Base-by-base conservation (phyloP, 2,797 vertebrate species). In the Hemibagrus guttatus region DNA sequence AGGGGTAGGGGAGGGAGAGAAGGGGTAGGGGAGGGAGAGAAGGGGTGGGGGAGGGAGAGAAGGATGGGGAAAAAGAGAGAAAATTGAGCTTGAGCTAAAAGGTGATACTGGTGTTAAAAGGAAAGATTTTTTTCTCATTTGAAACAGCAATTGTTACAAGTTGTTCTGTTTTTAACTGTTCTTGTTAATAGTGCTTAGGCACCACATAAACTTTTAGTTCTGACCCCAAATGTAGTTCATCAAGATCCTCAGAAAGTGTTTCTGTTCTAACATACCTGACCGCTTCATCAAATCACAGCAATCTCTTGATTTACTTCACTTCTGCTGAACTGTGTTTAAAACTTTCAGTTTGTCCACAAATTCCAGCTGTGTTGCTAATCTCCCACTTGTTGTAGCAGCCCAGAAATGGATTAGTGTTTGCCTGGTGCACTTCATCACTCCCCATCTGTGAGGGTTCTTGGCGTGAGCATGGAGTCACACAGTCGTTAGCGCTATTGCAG, bases 391-490 rank as follows among this genome's bases (percentile, higher is more conserved):
- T 80, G 66, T 19, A 72, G n/a, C n/a, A 80, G 26, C 66, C 31
- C 31, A 13, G 23, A 86, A 83, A 83, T 42, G 58, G 46, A 82
- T 28, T 12, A 42, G 26, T 35, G 35, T 76, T 56, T 52, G 35
- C 68, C 58, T 2, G 13, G 69, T 87, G 35, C 58, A 75, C 83
- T 81, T 78, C 63, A 56, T 78, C 46, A 42, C 75, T 64, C 83
- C 54, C 80, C 81, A 87, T 76, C 80, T 83, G 85, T 81, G 71
- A 66, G 46, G 1, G 7, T 46, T 71, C 58, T 63, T 86, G 79
- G 79, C 46, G 11, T 4, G 6, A 69, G 64, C n/a, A 28, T 23
- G 63, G 52, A 83, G 42, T 69, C 80, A 5, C 28, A 23, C 42
- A 52, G 46, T 82, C 54, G 21, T 86, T 74, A 79, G 72, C 6